phyloP scores from a whole-genome alignment of 2,113 vertebrate species.

The Nothocercus julius region DNA sequence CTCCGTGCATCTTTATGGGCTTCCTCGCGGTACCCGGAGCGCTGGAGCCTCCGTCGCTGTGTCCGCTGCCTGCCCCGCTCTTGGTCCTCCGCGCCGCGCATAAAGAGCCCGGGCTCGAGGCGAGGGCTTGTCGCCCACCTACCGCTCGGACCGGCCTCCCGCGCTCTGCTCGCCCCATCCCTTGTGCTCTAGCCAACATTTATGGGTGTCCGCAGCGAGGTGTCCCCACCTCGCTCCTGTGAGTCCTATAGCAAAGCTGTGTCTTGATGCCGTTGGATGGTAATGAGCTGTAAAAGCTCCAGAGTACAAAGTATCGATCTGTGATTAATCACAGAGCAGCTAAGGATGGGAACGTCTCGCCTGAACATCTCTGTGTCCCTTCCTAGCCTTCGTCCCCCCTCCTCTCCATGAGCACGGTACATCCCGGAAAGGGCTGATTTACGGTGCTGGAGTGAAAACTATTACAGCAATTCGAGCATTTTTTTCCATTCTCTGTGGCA shows the following conservation, averaged over 20 bases:
- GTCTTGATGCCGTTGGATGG: neutral
- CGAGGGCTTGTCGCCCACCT: neutral
- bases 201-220: neutral
- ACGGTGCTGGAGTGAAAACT: neutral
- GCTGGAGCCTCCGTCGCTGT: no score
- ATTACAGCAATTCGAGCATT: neutral
- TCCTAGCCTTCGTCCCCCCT: neutral
- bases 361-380: neutral
- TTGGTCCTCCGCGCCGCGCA: neutral
- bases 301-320: neutral
- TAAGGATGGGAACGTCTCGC: neutral
- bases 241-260: neutral
- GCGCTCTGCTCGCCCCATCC: neutral
- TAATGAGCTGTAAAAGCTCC: conserved; percentile 11
- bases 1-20: neutral
- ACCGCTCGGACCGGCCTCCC: fast-evolving
- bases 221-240: neutral
- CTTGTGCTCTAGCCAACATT: neutral
- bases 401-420: neutral
- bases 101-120: neutral
- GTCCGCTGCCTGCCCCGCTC: neutral
- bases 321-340: conserved; percentile 13
- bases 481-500: neutral
- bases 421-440: conserved; percentile 25
- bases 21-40: neutral